Conservation (phyloP, 2,113 vertebrate genomes). For the Scomber scombrus region DNA sequence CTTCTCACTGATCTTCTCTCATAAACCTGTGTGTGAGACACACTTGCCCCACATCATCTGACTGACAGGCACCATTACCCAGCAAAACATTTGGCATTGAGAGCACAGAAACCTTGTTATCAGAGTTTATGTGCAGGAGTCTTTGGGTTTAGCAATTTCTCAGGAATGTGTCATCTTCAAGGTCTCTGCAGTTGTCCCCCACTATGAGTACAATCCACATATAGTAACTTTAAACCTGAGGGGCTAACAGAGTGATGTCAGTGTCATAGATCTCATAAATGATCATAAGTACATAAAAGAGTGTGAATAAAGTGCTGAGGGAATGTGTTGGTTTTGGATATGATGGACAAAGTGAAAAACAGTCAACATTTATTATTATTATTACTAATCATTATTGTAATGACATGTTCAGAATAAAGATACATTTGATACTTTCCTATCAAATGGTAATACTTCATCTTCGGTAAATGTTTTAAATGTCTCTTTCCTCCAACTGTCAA, state of each 20-base stretch:
- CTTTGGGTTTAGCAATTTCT: conserved; percentile 43
- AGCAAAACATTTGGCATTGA: conserved; percentile 53
- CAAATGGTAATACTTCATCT: not conserved
- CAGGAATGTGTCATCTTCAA: conserved; percentile 49
- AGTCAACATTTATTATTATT: not conserved
- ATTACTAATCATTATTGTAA: not conserved
- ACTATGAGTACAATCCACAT: not conserved
- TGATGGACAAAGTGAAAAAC: not conserved
- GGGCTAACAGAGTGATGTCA: conserved; percentile 10
- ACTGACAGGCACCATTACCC: conserved; percentile 33
- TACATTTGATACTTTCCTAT: not conserved
- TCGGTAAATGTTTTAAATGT: conserved; percentile 4
- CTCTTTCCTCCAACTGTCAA: conserved; percentile 6
- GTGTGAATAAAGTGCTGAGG: not conserved
- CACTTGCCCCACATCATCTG: conserved; percentile 37
- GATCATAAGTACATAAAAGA: not conserved
- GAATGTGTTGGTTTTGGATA: conserved; percentile 16
- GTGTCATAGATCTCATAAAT: conserved; percentile 21
- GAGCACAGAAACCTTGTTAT: conserved; percentile 39
- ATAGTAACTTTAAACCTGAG: not conserved
- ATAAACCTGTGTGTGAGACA: conserved; percentile 58
- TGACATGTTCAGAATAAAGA: conserved; percentile 2
- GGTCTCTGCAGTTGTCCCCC: conserved; percentile 26
- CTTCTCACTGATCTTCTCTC: conserved; percentile 62
- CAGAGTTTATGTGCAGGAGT: conserved; percentile 37